Evolutionary conservation across 2,113 vertebrate species (phyloP).

Genomic region (Myocastor coypus): DNA sequence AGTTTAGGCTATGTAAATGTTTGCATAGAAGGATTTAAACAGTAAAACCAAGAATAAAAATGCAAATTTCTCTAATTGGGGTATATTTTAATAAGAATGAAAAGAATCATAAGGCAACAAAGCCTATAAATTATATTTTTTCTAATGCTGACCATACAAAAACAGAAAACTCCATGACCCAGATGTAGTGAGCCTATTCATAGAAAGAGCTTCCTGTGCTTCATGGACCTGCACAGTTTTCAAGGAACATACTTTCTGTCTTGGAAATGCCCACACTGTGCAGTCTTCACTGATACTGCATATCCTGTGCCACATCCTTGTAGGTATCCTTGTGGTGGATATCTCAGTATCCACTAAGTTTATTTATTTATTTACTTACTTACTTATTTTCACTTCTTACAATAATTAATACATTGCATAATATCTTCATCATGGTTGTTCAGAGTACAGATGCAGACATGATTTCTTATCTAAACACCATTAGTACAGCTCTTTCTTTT

Average conservation of each 20-base stretch:
- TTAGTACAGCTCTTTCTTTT: no score
- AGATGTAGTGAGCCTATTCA: background rate
- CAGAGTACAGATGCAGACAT: no score
- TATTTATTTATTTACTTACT: no score
- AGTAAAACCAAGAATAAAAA: slow-evolving; percentile 33
- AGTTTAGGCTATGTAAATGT: slow-evolving; percentile 42
- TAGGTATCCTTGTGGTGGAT: no score
- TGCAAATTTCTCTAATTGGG: slow-evolving; percentile 49
- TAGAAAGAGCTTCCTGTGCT: background rate
- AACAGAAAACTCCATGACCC: background rate
- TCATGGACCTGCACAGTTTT: background rate
- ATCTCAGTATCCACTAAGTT: no score
- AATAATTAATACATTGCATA: no score
- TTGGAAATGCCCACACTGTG: background rate
- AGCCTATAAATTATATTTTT: background rate
- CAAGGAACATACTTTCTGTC: background rate
- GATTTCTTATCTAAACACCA: no score
- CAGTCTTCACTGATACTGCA: background rate
- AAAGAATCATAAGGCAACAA: background rate
- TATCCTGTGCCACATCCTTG: background rate
- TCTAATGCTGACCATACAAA: background rate
- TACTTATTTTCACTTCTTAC: no score
- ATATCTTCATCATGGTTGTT: no score
- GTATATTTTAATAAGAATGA: background rate
- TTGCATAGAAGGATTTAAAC: slow-evolving; percentile 13